Evolutionary conservation across 2,888 invertebrate genomes (phyloP).

Genomic region (Uloborus plumipes): DNA sequence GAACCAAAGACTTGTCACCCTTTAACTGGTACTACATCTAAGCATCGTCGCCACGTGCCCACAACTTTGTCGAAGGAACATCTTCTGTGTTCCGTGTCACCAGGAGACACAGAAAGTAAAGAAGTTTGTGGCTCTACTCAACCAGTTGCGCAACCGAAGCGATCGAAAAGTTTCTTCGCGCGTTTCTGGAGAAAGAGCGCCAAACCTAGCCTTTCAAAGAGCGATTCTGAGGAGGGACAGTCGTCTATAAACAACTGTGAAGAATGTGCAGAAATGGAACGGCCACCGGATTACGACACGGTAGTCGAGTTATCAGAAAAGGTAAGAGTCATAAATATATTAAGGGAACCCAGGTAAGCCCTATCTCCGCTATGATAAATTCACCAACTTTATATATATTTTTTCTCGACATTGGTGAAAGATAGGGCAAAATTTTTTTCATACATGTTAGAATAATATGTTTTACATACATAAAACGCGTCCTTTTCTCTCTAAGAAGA

Average conservation of each 20-base stretch:
- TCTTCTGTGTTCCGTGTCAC: constrained; percentile 18
- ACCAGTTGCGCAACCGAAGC: background rate
- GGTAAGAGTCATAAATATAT: background rate
- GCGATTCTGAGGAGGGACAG: background rate
- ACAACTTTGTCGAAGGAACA: constrained; percentile 38
- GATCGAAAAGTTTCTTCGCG: constrained; percentile 15
- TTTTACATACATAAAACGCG: too few species aligned
- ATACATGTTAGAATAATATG: too few species aligned
- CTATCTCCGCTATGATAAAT: too few species aligned
- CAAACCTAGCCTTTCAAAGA: background rate
- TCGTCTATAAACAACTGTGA: background rate
- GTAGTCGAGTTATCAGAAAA: constrained; percentile 1
- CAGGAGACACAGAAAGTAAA: background rate
- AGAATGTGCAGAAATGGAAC: background rate
- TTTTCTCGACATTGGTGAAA: too few species aligned
- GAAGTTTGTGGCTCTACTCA: background rate
- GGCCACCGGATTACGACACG: constrained; percentile 19
- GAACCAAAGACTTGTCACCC: constrained; percentile 3
- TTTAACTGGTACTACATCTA: constrained; percentile 27
- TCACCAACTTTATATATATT: too few species aligned
- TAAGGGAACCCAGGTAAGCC: too few species aligned
- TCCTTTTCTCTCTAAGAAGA: too few species aligned
- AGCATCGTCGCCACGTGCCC: constrained; percentile 21
- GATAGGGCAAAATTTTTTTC: too few species aligned
- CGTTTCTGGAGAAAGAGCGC: constrained; percentile 28